These are phyloP conservation scores for Thunnus albacares DNA, from an alignment of 2,797 vertebrate genomes.

Conservation along the genomic window DNA sequence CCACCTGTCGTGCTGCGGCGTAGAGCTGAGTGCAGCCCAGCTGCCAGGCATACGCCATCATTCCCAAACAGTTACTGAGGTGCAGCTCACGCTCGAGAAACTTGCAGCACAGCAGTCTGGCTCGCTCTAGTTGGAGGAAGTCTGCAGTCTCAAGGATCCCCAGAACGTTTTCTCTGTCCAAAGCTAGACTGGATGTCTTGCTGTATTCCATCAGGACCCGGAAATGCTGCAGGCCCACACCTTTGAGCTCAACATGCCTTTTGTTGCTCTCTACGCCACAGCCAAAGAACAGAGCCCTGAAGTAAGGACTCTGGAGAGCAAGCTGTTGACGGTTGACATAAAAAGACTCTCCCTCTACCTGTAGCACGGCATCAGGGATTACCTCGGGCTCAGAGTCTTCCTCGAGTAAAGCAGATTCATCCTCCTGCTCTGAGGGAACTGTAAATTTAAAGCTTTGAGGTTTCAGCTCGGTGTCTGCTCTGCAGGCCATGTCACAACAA, in stretches of 20 bases:
- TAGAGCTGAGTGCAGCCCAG: slow-evolving; percentile 87
- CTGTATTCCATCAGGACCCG: slow-evolving; percentile 86
- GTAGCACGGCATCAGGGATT: slow-evolving; percentile 83
- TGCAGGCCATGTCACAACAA: slow-evolving; percentile 75
- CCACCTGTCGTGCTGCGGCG: slow-evolving; percentile 84
- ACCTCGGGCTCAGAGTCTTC: slow-evolving; percentile 53
- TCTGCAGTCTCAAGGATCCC: slow-evolving; percentile 90
- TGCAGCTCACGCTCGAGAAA: slow-evolving; percentile 92
- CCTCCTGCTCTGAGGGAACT: slow-evolving; percentile 44
- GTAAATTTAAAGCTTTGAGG: slow-evolving; percentile 20
- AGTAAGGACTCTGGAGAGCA: slow-evolving; percentile 90
- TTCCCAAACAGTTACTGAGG: slow-evolving; percentile 90
- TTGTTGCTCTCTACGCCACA: slow-evolving; percentile 85
- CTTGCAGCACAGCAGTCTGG: slow-evolving; percentile 88
- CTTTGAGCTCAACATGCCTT: slow-evolving; percentile 85
- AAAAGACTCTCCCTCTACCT: slow-evolving; percentile 87
- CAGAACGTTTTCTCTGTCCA: slow-evolving; percentile 86
- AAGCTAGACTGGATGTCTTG: slow-evolving; percentile 73
- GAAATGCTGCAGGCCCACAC: slow-evolving; percentile 83
- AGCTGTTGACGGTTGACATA: slow-evolving; percentile 87
- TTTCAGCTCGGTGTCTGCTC: slow-evolving; percentile 50
- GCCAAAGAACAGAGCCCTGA: slow-evolving; percentile 92
- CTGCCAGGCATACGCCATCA: slow-evolving; percentile 89
- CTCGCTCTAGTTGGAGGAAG: slow-evolving; percentile 89
- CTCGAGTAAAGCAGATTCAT: slow-evolving; percentile 20